Percentiles rank a stretch among this genome's conserved stretches.
Evolutionary conservation across 1,140 invertebrate genomes (phyloP).

Genomic region (Procambarus clarkii): DNA sequence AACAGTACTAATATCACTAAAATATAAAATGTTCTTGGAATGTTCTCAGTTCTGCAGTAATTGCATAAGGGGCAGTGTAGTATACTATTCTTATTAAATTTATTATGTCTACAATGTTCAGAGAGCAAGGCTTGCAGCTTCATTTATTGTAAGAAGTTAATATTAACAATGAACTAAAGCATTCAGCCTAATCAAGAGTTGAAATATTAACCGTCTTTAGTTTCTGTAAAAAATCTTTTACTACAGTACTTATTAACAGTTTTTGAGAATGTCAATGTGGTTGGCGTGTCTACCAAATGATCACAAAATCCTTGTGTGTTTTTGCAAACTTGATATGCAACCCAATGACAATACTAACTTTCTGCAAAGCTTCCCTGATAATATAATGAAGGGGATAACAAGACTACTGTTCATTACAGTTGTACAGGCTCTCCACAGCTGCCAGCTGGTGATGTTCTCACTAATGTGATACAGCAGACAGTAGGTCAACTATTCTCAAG

Average conservation of each 20-base stretch:
- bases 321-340: background rate
- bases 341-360: background rate
- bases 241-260: background rate
- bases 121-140: background rate
- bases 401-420: background rate
- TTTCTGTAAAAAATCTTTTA: background rate
- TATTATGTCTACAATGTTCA: background rate
- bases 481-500: background rate
- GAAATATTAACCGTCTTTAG: background rate
- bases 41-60: conserved; percentile 2
- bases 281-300: background rate
- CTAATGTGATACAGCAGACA: background rate
- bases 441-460: background rate
- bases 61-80: background rate
- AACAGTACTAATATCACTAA: background rate
- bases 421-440: background rate
- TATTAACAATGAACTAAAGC: background rate
- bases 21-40: conserved; percentile 9
- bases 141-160: background rate
- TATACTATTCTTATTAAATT: background rate
- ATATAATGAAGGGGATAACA: background rate
- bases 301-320: background rate
- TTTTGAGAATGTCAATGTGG: background rate
- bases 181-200: background rate
- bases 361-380: background rate